Evolutionary conservation across 2,888 invertebrate genomes (phyloP).

Genomic region (Hoplodrina ambigua): DNA sequence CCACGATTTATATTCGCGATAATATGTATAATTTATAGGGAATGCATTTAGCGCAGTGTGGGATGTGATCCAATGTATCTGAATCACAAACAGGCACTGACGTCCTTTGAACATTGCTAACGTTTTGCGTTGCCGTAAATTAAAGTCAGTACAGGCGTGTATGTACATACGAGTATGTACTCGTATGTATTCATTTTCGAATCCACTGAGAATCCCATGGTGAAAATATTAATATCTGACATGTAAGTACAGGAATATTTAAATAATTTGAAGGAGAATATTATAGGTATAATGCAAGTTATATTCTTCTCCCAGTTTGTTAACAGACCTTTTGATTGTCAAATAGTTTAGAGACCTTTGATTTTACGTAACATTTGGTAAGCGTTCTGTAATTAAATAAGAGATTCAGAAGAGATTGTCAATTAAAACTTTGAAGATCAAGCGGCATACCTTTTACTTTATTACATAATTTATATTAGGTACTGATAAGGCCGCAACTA

Average conservation of each 20-base stretch:
- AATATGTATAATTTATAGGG: constrained; percentile 34
- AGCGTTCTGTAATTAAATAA: constrained; percentile 28
- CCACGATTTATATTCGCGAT: constrained; percentile 44
- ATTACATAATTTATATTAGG: neutral
- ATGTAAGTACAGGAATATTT: neutral
- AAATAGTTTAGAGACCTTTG: constrained; percentile 21
- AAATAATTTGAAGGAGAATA: neutral
- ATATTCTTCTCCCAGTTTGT: neutral
- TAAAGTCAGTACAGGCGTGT: too few relatives aligned
- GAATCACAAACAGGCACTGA: constrained; percentile 7
- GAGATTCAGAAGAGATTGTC: constrained; percentile 18
- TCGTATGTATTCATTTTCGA: too few relatives aligned
- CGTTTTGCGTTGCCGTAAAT: neutral
- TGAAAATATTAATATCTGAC: neutral
- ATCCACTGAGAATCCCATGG: too few relatives aligned
- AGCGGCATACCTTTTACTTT: constrained; percentile 26
- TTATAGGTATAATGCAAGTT: neutral
- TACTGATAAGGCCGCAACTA: neutral
- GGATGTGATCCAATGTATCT: constrained; percentile 19
- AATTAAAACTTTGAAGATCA: constrained; percentile 44
- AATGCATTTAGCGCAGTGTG: constrained; percentile 20
- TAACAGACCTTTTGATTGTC: constrained; percentile 9
- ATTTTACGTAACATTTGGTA: constrained; percentile 17
- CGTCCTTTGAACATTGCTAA: neutral
- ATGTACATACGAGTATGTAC: too few relatives aligned